Percentiles rank a stretch among this genome's conserved stretches.
Conservation (phyloP, 2,888 invertebrate genomes). For the Drosophila pseudotakahashii region DNA sequence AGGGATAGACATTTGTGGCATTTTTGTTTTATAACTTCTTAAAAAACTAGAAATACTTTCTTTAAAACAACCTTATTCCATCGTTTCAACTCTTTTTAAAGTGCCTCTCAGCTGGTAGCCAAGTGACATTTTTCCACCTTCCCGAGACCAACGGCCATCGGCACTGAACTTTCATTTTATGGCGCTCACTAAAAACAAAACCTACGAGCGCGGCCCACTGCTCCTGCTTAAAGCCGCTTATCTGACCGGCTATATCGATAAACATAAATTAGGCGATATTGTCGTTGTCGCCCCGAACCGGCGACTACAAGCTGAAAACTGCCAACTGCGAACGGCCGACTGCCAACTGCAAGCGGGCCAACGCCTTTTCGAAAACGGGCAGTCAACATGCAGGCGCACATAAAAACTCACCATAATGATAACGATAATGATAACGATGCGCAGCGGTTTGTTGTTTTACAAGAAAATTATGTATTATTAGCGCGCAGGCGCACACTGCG, state of each 20-base stretch:
- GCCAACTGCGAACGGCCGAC: conserved; percentile 24
- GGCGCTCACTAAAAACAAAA: conserved; percentile 68
- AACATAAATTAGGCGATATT: conserved; percentile 78
- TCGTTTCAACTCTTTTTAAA: not conserved
- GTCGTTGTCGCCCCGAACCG: conserved; percentile 55
- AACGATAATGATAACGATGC: conserved; percentile 80
- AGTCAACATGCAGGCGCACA: conserved; percentile 76
- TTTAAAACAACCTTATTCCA: too few species aligned
- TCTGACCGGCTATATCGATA: conserved; percentile 73
- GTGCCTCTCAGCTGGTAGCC: conserved; percentile 32
- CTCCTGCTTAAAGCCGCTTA: conserved; percentile 63
- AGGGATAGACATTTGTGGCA: too few species aligned
- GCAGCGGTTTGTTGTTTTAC: conserved; percentile 79
- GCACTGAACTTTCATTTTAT: conserved; percentile 56
- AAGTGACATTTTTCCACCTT: conserved; percentile 25
- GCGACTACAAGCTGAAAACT: conserved; percentile 36
- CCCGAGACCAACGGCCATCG: conserved; percentile 28
- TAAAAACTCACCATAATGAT: conserved; percentile 76
- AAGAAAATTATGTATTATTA: conserved; percentile 79
- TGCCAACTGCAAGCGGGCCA: conserved; percentile 29
- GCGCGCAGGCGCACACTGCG: conserved; percentile 50
- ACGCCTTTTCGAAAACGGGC: conserved; percentile 40
- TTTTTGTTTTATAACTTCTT: too few species aligned
- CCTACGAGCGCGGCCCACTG: conserved; percentile 67
- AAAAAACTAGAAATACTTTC: too few species aligned